Conservation (phyloP, 1,140 invertebrate genomes). For the Panulirus ornatus region DNA sequence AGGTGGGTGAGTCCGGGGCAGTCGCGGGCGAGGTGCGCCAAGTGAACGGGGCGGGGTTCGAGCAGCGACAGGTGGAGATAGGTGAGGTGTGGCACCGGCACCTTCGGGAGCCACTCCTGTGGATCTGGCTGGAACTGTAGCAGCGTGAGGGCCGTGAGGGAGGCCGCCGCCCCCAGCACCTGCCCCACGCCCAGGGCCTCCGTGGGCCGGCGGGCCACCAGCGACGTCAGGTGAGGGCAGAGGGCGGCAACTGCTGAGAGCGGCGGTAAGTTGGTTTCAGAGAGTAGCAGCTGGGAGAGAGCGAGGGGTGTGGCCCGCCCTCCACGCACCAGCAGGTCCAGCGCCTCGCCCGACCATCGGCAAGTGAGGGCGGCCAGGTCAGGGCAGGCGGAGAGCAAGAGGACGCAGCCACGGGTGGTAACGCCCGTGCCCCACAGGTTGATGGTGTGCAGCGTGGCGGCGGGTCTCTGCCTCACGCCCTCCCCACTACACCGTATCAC, state of each 20-base stretch:
- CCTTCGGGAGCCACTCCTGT: constrained; percentile 2
- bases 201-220: constrained; percentile 59
- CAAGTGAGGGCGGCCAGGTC: constrained; percentile 48
- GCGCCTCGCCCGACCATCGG: constrained; percentile 57
- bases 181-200: constrained; percentile 19
- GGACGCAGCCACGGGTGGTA: constrained; percentile 48
- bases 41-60: constrained; percentile 45
- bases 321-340: constrained; percentile 47
- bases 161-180: constrained; percentile 14
- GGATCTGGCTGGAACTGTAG: constrained; percentile 44
- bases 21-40: constrained; percentile 34
- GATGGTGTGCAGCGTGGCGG: constrained; percentile 27
- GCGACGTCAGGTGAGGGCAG: constrained; percentile 39
- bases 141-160: constrained; percentile 55
- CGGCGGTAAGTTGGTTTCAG: constrained; percentile 45
- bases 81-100: constrained; percentile 33
- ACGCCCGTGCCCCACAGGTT: constrained; percentile 65
- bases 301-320: constrained; percentile 21
- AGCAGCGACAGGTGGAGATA: constrained; percentile 61
- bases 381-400: constrained; percentile 36
- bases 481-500: background rate
- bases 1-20: constrained; percentile 53
- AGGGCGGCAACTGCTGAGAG: constrained; percentile 25
- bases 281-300: constrained; percentile 50
- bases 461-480: background rate